Conservation (phyloP, 1,140 invertebrate genomes). For the Daktulosphaira vitifoliae region DNA sequence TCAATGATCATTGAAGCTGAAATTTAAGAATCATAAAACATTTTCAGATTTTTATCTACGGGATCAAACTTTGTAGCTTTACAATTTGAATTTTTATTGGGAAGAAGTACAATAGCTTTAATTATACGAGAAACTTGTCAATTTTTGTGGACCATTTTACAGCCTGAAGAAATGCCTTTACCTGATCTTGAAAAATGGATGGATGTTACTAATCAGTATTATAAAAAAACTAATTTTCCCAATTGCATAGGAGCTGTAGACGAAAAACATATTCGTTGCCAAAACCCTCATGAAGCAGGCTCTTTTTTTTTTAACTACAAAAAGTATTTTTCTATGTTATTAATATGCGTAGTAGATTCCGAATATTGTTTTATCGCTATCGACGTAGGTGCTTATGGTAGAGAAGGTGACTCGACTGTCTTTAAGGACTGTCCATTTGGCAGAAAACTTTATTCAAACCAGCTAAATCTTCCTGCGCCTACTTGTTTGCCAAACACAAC, state of each 20-base stretch:
- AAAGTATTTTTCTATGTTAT: not conserved
- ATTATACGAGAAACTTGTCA: no score
- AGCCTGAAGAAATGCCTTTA: not conserved
- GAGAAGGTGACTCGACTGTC: constrained; percentile 16
- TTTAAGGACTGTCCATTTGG: constrained; percentile 9
- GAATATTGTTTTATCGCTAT: not conserved
- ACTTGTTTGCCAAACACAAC: not conserved
- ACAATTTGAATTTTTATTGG: no score
- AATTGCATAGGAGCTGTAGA: no score
- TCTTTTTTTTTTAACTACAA: not conserved
- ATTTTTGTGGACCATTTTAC: not conserved
- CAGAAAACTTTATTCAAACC: not conserved
- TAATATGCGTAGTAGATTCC: constrained; percentile 8
- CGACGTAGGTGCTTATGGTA: constrained; percentile 29
- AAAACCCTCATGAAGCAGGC: not conserved
- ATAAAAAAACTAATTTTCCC: no score
- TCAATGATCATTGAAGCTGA: no score
- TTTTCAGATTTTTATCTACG: no score
- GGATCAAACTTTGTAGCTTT: no score
- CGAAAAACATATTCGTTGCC: not conserved
- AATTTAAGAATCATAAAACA: no score
- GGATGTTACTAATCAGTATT: not conserved
- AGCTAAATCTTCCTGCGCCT: constrained; percentile 5
- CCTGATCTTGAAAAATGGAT: not conserved
- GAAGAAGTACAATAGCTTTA: no score